Base-by-base conservation (phyloP, 2,113 vertebrate species). In the Sphyrna mokarran region DNA sequence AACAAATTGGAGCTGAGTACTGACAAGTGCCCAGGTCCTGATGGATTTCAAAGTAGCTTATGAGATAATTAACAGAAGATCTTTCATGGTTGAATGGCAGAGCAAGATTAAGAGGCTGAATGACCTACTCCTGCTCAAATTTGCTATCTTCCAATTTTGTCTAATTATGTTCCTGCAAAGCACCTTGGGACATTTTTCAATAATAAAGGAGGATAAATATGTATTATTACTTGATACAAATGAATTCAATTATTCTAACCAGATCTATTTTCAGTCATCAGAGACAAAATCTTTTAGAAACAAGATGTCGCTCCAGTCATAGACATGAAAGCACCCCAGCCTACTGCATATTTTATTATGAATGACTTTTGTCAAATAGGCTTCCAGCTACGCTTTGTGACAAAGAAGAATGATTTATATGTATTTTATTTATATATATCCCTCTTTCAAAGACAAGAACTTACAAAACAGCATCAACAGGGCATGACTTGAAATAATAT, bases 401-500 rank as follows among this genome's bases (percentile, higher is more conserved):
- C 43, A 70, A 95, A 96, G 26, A 66, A 66, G 89, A 48, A 61
- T 95, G 93, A 95, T 91, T 93, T 95, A 37, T 96, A 85, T 40
- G 83, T 93, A 87, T 43, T 23, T 86, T 63, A 48, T 48, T n/a
- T n/a, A n/a, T n/a, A 48, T 48, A 48, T 48, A 48, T 48, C 48
- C 48, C n/a, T 96, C 95, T 97, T 97, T 96, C 96, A 96, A 96
- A 95, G 95, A 96, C 96, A 96, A 96, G 70, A 48, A 48, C 48
- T 66, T 96, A 96, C 96, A 96, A 96, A 96, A 96, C 94, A 97
- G 95, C 0, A 96, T 96, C 96, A 96, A 96, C 72, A 96, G 96
- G 89, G 86, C 95, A 96, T 96, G 96, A 96, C 95, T 96, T 96
- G 96, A 97, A 97, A 97, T 97, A 97, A 97, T 97, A 97, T 96